A percentile compares a stretch with the other conserved stretches of the same genome.
Evolutionary conservation across 2,888 invertebrate species (phyloP).

Genomic region (Drosophila emarginata): DNA sequence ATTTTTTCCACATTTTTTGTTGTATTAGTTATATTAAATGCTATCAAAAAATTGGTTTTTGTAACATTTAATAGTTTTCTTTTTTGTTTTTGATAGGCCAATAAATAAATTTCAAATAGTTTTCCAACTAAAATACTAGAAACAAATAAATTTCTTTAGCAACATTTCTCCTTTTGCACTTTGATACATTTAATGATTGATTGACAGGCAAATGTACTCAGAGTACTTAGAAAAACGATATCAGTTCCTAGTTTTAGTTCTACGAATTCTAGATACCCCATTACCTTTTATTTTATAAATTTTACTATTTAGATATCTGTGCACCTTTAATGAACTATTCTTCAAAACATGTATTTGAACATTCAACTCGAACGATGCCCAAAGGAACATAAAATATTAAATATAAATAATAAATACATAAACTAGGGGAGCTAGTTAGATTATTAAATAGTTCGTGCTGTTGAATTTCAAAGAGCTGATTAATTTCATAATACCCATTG

Average conservation of each 20-base stretch:
- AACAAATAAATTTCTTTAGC: neutral
- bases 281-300: too few species aligned
- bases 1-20: constrained; percentile 3
- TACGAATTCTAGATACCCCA: neutral
- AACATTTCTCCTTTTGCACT: constrained; percentile 30
- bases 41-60: constrained; percentile 25
- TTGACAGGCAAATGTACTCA: constrained; percentile 15
- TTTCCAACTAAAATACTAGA: constrained; percentile 14
- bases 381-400: too few species aligned
- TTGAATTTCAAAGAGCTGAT: neutral
- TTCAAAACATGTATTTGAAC: too few species aligned
- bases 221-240: neutral
- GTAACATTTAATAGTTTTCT: constrained; percentile 12
- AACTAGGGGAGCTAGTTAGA: too few species aligned
- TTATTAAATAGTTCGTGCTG: too few species aligned
- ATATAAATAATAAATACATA: too few species aligned
- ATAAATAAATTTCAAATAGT: constrained; percentile 26
- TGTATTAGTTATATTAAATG: neutral
- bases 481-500: neutral
- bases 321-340: too few species aligned
- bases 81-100: neutral
- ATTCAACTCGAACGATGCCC: too few species aligned
- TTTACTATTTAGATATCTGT: too few species aligned
- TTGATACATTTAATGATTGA: constrained; percentile 42
- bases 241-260: too few species aligned